phyloP scores from a whole-genome alignment of 2,113 vertebrate species.

The Cavia porcellus region DNA sequence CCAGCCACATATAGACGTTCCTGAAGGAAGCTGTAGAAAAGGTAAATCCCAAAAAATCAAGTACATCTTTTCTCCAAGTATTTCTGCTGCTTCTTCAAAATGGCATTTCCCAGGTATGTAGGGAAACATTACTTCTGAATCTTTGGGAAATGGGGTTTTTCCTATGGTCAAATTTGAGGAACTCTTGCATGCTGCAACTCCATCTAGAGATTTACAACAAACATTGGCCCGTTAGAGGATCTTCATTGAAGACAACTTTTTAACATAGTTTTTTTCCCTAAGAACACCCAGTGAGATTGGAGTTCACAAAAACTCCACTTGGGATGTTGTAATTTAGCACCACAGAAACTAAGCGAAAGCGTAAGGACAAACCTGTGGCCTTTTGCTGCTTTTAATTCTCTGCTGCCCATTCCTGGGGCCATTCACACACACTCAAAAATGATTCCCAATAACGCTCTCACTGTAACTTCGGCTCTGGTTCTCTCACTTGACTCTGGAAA shows the following conservation, averaged over 20 bases:
- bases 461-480: not conserved
- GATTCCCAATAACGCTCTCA: not conserved
- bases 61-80: not conserved
- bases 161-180: conserved; percentile 24
- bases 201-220: not conserved
- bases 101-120: not conserved
- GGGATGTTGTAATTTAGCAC: not conserved
- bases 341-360: conserved; percentile 1
- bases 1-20: not conserved
- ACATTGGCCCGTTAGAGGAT: not conserved
- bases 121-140: conserved; percentile 22
- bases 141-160: conserved; percentile 25
- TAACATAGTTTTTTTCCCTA: not conserved
- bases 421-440: not conserved
- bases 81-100: conserved; percentile 9
- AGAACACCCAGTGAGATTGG: not conserved
- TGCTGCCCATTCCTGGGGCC: not conserved
- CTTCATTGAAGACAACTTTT: not conserved
- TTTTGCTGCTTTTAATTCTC: not conserved
- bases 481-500: not conserved
- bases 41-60: not conserved
- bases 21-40: not conserved
- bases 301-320: not conserved
- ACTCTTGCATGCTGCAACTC: not conserved
- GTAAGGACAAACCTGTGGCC: not conserved